phyloP scores from a whole-genome alignment of 2,113 vertebrate species.

The Dryoscopus gambensis region DNA sequence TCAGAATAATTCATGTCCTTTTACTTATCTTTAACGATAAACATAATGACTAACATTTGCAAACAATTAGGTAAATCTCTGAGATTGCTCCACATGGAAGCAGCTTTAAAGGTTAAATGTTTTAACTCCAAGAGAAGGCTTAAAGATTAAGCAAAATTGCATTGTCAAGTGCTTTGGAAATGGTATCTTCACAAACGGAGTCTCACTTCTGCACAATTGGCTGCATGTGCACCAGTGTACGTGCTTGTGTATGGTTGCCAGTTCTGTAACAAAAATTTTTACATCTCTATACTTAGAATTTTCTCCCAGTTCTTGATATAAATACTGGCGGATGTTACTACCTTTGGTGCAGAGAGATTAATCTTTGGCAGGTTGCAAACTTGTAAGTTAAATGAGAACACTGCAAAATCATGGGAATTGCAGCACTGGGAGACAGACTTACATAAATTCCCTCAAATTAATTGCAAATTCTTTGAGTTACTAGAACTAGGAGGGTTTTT shows the following conservation, averaged over 20 bases:
- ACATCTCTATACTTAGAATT: background rate
- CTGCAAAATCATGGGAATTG: background rate
- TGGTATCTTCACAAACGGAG: background rate
- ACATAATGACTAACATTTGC: background rate
- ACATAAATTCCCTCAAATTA: background rate
- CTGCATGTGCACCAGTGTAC: background rate
- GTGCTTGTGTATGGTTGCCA: background rate
- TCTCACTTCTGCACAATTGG: background rate
- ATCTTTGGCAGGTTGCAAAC: background rate
- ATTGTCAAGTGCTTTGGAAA: conserved; percentile 17
- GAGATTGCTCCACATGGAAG: background rate
- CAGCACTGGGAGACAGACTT: background rate
- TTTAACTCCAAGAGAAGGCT: conserved; percentile 14
- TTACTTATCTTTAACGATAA: background rate
- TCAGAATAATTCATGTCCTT: background rate
- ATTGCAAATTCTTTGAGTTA: background rate
- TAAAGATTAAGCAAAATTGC: background rate
- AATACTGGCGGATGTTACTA: background rate
- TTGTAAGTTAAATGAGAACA: background rate
- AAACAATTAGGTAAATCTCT: conserved; percentile 22
- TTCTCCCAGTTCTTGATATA: background rate
- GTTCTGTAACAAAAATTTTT: background rate
- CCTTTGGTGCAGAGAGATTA: background rate
- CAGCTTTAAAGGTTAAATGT: background rate
- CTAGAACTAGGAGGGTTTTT: background rate